Conservation (phyloP, 2,113 vertebrate genomes). For the Vidua macroura region DNA sequence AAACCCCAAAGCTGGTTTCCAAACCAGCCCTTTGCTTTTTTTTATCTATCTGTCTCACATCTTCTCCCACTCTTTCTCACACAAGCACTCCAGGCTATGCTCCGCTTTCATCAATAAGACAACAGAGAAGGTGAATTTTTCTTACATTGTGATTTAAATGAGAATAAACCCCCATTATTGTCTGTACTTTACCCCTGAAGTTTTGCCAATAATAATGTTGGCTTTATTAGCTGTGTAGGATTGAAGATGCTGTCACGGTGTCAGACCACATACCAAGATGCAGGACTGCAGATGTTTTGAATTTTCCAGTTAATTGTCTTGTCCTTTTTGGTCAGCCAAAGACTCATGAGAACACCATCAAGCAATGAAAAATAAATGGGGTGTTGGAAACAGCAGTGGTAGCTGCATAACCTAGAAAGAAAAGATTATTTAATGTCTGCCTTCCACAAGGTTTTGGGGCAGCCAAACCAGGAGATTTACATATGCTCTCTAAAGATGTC, state of each 20-base stretch:
- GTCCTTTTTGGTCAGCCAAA: constrained; percentile 16
- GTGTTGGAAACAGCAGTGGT: neutral
- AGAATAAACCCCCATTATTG: neutral
- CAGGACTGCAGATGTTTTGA: constrained; percentile 8
- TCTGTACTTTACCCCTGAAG: neutral
- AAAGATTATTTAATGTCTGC: neutral
- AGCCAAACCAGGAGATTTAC: neutral
- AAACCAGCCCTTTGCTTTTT: neutral
- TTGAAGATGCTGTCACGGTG: neutral
- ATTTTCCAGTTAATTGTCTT: constrained; percentile 45
- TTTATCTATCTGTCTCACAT: neutral
- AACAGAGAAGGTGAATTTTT: neutral
- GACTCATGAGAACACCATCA: neutral
- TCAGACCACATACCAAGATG: constrained; percentile 40
- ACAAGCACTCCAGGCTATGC: neutral
- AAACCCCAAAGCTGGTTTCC: neutral
- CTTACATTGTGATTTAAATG: neutral
- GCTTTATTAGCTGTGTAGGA: neutral
- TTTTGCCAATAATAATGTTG: constrained; percentile 32
- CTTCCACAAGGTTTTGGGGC: neutral
- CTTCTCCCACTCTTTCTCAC: neutral
- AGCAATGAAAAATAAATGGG: neutral
- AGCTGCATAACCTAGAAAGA: neutral
- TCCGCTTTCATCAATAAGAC: neutral
- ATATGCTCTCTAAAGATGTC: constrained; percentile 6